Evolutionary conservation across 2,888 invertebrate genomes (phyloP), one percentile per base, ranked within the genome.

Genomic region (Melikaiella ostensackeni): DNA sequence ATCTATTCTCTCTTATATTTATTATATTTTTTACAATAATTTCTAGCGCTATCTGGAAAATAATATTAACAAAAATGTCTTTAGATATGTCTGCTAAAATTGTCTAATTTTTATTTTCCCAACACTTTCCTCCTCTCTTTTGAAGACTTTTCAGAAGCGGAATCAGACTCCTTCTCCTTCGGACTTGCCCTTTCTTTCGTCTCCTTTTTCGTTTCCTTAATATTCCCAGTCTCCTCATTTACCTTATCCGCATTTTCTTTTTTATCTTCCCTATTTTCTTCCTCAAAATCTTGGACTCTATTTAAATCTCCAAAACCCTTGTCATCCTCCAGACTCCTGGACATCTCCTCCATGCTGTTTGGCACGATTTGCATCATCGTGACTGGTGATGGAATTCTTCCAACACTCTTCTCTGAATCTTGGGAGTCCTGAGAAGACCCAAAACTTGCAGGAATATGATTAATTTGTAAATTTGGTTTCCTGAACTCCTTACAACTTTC

Each of bases 351-450:
- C 4, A 79, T 77, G 33, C 80, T 77, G 27, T 63, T 78, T 0
- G 86, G 83, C 1, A 77, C 84, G 50, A 84, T 84, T 61, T 86
- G 86, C 80, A 85, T 84, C 84, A 86, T 86, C 35, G 86, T 86
- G 13, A 86, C 79, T 19, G 86, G 86, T 5, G 86, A 84, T 35
- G 82, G 80, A 1, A 77, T 75, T 59, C 84, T 81, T 9, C 81
- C 85, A 21, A 80, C 81, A 24, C 83, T 80, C 8, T 80, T 63
- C 50, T 83, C 83, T 62, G 83, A 84, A 24, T 82, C 81, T 70
- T 84, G 82, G 0, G 84, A 84, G 27, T 75, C 75, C 9, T 30
- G 55, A 21, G 70, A 70, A 50, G 27, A 30, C 35, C 59, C 74
- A 21, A 61, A 33, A 74, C 21, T 57, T 13, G 21, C 38, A 24